A percentile compares a stretch with the other conserved stretches of the same genome.
These are phyloP conservation scores for Tenrec ecaudatus DNA, from an alignment of 2,113 vertebrate genomes.

Conservation along the genomic window DNA sequence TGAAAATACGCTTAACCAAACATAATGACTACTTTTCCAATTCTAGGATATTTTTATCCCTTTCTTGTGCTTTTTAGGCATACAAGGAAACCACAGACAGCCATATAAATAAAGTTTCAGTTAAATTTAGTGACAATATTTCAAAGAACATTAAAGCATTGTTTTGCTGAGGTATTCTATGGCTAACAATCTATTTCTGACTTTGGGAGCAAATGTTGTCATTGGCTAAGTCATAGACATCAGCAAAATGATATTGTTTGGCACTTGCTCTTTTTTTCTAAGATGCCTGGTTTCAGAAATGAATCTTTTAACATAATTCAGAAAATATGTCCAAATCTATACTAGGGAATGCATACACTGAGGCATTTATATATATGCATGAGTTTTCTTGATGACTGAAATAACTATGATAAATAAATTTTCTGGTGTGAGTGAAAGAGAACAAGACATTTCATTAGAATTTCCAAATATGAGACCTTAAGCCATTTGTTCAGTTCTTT, in stretches of 20 bases:
- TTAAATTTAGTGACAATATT: conserved; percentile 80
- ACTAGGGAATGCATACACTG: neutral
- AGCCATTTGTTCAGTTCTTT: conserved; percentile 50
- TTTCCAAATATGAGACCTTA: conserved; percentile 51
- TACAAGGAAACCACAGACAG: conserved; percentile 77
- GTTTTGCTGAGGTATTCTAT: conserved; percentile 76
- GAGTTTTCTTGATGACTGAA: conserved; percentile 49
- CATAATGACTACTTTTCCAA: conserved; percentile 79
- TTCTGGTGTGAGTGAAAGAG: conserved; percentile 42
- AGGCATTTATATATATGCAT: conserved; percentile 8
- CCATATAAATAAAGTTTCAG: conserved; percentile 80
- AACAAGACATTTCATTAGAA: conserved; percentile 21
- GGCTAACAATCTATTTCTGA: conserved; percentile 72
- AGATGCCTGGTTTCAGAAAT: conserved; percentile 42
- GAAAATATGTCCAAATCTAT: conserved; percentile 28
- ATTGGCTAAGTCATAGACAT: conserved; percentile 55
- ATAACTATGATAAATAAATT: conserved; percentile 2
- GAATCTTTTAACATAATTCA: conserved; percentile 56
- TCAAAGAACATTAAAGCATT: conserved; percentile 81
- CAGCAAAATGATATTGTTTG: conserved; percentile 69
- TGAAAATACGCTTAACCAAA: conserved; percentile 80
- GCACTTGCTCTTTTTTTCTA: conserved; percentile 33
- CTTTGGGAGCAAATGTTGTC: conserved; percentile 72
- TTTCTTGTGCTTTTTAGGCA: conserved; percentile 75
- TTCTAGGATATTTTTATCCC: conserved; percentile 80